A percentile compares a stretch with the other conserved stretches of the same genome.
phyloP scores from a whole-genome alignment of 2,888 invertebrate genomes.

The Lampropteryx suffumata region DNA sequence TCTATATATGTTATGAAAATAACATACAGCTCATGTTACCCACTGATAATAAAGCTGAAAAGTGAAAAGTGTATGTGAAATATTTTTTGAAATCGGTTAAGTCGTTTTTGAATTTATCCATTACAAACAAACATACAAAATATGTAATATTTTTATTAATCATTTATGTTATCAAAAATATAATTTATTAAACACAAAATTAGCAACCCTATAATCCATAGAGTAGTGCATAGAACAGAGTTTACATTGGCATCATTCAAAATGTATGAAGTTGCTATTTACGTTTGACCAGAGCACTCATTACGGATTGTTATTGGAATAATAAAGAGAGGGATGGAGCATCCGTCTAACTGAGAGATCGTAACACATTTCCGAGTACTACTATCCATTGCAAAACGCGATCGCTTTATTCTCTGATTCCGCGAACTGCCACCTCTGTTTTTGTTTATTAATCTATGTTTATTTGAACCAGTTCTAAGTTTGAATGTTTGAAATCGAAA shows the following conservation, averaged over 20 bases:
- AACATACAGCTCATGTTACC: no score
- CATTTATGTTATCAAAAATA: no score
- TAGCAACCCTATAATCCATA: slow-evolving; percentile 60
- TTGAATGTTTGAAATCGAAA: slow-evolving; percentile 49
- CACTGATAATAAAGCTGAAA: no score
- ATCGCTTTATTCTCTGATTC: slow-evolving; percentile 76
- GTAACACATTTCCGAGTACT: slow-evolving; percentile 72
- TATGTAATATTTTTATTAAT: no score
- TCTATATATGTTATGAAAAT: no score
- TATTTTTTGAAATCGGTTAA: no score
- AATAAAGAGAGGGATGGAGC: slow-evolving; percentile 76
- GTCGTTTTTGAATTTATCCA: no score
- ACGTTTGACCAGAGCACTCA: slow-evolving; percentile 82
- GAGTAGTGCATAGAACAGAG: slow-evolving; percentile 70
- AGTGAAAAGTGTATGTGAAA: no score
- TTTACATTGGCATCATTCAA: slow-evolving; percentile 81
- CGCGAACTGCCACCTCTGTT: slow-evolving; percentile 77
- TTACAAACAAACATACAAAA: no score
- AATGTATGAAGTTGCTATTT: slow-evolving; percentile 81
- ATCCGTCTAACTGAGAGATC: slow-evolving; percentile 71
- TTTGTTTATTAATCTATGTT: slow-evolving; percentile 75
- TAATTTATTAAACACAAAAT: neutral
- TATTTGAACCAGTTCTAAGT: slow-evolving; percentile 61
- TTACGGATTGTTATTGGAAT: slow-evolving; percentile 83
- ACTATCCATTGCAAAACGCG: slow-evolving; percentile 71